Evolutionary conservation across 2,888 invertebrate genomes (phyloP).

Genomic region (Eristalinus sepulchralis): DNA sequence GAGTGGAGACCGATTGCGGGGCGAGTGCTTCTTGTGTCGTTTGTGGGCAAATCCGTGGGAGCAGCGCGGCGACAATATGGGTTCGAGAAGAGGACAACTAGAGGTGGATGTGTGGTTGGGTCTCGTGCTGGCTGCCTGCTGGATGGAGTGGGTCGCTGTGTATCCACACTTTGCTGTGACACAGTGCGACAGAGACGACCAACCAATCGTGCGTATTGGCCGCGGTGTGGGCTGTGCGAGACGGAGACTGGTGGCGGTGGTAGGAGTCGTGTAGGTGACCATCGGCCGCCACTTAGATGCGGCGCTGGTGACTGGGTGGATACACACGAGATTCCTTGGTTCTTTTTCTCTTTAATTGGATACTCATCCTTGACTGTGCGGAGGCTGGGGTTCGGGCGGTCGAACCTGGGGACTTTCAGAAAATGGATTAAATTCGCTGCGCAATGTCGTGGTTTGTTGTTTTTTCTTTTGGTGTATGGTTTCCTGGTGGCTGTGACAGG

Average conservation of each 20-base stretch:
- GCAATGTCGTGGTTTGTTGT: background rate
- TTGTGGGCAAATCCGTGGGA: slow-evolving; percentile 28
- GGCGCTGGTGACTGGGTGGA: background rate
- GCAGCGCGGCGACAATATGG: slow-evolving; percentile 36
- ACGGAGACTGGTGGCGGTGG: background rate
- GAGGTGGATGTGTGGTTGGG: slow-evolving; percentile 5
- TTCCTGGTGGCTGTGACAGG: background rate
- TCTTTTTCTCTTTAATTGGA: background rate
- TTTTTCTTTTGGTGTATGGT: too few relatives aligned
- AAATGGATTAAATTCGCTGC: background rate
- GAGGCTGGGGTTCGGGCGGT: background rate
- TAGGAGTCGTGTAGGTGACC: background rate
- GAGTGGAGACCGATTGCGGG: slow-evolving; percentile 11
- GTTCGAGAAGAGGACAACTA: slow-evolving; percentile 58
- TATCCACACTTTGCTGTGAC: slow-evolving; percentile 7
- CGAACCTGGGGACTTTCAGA: background rate
- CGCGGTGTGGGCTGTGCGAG: background rate
- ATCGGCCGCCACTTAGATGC: background rate
- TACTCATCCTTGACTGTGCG: background rate
- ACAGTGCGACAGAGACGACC: slow-evolving; percentile 18
- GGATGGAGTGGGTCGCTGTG: background rate
- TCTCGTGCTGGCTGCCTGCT: background rate
- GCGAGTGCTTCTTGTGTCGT: background rate
- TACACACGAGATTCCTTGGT: background rate
- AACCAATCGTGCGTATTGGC: background rate